Evolutionary conservation across 2,888 invertebrate species (phyloP), one percentile per base, ranked within the genome.

Genomic region (Trichacis sp.): DNA sequence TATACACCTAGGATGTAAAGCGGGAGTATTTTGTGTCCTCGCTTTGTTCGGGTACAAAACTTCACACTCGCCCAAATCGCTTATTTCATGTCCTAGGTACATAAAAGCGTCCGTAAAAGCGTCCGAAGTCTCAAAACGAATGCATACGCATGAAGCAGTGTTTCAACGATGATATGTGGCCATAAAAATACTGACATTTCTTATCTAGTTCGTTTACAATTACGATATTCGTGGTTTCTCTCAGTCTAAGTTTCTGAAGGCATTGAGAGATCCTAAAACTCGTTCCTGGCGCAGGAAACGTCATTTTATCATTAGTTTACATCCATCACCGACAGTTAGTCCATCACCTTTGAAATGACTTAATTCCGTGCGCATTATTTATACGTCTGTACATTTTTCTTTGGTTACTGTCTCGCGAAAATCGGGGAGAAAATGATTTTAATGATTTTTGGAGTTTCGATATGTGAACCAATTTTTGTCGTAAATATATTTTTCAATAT

Each of bases 151-250:
- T 50, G 9, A 50, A 50, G 36, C 30, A 11, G 19, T 19, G 33
- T 36, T 36, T 19, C 14, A 15, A 33, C 33, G 33, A 38, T 60
- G 60, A 60, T 60, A 66, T 66, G 65, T 60, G 61, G 47, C 48
- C 65, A 61, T 58, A 66, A 66, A 66, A 66, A 66, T 66, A 66
- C 65, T 66, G 61, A 54, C 52, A 61, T 54, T 47, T 61, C 51
- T 30, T 43, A 42, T 36, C 20, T 43, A 14, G 53, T 52, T 46
- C 43, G 12, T 64, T 48, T 42, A 17, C 43, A 53, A 30, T 29
- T 54, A 38, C 17, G 55, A 54, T 62, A 57, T 51, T 11, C 19
- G 14, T 17, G 19, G 14, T 17, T 38, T 9, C 51, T 62, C 61
- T 58, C 54, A 57, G 61, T 61, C 58, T 62, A 60, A 36, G 8